These are phyloP conservation scores for Epirrhoe tristata DNA, from an alignment of 2,888 invertebrate genomes.

Conservation along the genomic window DNA sequence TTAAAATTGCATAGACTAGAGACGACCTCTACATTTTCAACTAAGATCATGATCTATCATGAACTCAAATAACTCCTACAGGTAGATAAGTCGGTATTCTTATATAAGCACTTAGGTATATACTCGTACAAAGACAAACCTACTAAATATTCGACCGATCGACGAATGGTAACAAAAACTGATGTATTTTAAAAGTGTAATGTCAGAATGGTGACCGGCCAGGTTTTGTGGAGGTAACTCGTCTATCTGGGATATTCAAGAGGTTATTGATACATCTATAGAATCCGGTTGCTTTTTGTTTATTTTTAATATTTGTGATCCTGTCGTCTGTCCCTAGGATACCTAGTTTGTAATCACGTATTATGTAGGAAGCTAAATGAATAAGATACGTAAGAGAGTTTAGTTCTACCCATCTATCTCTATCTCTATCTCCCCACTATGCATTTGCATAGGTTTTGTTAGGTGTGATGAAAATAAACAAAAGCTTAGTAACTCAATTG, in stretches of 20 bases:
- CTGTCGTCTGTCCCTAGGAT: too few species aligned
- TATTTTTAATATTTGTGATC: too few species aligned
- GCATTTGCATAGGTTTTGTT: not conserved
- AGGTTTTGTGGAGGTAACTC: constrained; percentile 19
- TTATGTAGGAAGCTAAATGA: too few species aligned
- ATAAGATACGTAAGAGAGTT: too few species aligned
- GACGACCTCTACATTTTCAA: constrained; percentile 41
- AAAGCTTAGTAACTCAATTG: not conserved
- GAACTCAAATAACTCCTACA: constrained; percentile 29
- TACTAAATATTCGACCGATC: constrained; percentile 48
- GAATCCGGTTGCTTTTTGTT: too few species aligned
- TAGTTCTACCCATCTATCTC: too few species aligned
- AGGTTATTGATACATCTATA: not conserved
- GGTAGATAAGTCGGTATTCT: constrained; percentile 37
- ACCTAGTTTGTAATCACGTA: too few species aligned
- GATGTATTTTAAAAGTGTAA: constrained; percentile 68
- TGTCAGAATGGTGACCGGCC: constrained; percentile 37
- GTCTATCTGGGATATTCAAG: not conserved
- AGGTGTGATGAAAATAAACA: not conserved
- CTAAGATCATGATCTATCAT: constrained; percentile 33
- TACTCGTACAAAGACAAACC: constrained; percentile 21
- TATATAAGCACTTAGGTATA: constrained; percentile 20
- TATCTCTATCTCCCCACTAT: too few species aligned
- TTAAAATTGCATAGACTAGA: constrained; percentile 31
- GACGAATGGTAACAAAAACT: constrained; percentile 59